Conservation (phyloP, 2,113 vertebrate genomes). For the Pachypanchax playfairii region DNA sequence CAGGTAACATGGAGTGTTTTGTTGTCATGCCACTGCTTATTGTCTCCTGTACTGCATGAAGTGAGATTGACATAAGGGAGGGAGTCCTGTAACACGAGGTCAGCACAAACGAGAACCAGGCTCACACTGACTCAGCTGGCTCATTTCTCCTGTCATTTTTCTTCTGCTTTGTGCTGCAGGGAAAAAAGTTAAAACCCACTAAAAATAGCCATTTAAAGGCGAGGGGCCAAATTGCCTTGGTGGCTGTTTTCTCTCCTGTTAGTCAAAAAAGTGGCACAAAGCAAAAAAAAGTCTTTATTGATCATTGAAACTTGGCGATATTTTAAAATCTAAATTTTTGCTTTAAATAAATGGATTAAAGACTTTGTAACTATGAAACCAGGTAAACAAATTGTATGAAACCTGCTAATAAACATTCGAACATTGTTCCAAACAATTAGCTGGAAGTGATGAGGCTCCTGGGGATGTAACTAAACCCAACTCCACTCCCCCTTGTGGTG, state of each 20-base stretch:
- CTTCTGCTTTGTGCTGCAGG: constrained; percentile 35
- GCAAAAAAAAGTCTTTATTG: background rate
- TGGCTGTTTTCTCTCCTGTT: constrained; percentile 50
- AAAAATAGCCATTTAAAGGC: constrained; percentile 65
- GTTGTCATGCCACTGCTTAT: background rate
- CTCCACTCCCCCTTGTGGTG: too few relatives aligned
- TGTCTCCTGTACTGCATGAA: constrained; percentile 16
- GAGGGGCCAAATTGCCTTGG: constrained; percentile 44
- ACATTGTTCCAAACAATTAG: too few relatives aligned
- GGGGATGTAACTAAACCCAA: too few relatives aligned
- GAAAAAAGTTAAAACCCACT: constrained; percentile 56
- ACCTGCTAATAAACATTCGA: background rate
- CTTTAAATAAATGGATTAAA: background rate
- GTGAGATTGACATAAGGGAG: constrained; percentile 55
- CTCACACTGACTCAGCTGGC: constrained; percentile 63
- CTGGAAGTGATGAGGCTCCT: too few relatives aligned
- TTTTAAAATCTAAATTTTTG: background rate
- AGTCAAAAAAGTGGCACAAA: constrained; percentile 42
- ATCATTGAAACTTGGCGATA: background rate
- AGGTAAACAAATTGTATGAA: too few relatives aligned
- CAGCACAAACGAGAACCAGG: constrained; percentile 74
- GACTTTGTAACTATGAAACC: background rate
- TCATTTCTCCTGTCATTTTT: constrained; percentile 67
- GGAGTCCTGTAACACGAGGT: constrained; percentile 54
- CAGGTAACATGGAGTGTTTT: background rate